Percentiles rank a stretch among this genome's conserved stretches.
phyloP scores from a whole-genome alignment of 64 coral and sea anemone genomes.

The Cladopsammia gracilis region DNA sequence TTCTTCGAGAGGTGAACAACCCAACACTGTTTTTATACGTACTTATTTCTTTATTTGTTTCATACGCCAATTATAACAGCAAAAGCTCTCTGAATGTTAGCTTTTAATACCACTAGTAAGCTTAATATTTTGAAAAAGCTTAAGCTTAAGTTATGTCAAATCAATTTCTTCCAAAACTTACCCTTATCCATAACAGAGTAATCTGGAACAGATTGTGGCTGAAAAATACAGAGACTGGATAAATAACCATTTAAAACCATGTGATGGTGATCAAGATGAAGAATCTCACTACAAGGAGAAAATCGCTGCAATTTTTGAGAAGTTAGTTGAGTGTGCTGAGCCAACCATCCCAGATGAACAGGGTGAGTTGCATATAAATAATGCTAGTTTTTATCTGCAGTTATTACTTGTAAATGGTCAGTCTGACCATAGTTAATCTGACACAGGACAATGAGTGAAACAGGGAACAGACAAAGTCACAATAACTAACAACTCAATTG shows the following conservation, averaged over 20 bases:
- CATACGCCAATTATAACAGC: too few relatives aligned
- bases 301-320: conserved; percentile 30
- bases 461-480: too few relatives aligned
- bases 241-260: background rate
- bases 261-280: background rate
- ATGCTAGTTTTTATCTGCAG: too few relatives aligned
- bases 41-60: background rate
- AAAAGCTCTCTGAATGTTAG: too few relatives aligned
- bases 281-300: background rate
- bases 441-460: too few relatives aligned
- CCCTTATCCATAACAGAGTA: background rate
- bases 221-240: conserved; percentile 34
- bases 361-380: background rate
- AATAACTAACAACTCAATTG: too few relatives aligned
- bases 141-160: background rate
- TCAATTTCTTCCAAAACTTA: background rate
- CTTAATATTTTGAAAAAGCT: too few relatives aligned
- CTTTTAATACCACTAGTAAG: too few relatives aligned
- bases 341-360: background rate
- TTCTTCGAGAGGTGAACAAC: background rate
- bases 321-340: conserved; percentile 16
- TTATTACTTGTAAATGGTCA: too few relatives aligned
- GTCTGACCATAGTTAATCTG: too few relatives aligned
- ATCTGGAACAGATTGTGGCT: background rate
- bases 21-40: background rate